These are phyloP conservation scores for Belgica antarctica DNA, from an alignment of 2,888 invertebrate species.

Conservation along the genomic window DNA sequence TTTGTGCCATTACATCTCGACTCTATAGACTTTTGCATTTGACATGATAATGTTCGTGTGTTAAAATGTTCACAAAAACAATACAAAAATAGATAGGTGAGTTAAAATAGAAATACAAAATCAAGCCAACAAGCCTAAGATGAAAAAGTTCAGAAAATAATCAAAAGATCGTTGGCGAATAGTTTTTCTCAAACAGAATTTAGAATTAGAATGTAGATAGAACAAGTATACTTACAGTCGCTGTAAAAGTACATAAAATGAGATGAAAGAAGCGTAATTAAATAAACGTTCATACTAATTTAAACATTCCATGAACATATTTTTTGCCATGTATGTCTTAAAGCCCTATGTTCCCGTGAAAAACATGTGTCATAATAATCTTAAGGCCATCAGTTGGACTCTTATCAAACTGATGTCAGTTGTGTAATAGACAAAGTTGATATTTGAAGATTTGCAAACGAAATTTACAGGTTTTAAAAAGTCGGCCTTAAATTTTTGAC, in stretches of 20 bases:
- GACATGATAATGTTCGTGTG: too few species aligned
- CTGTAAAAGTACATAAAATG: conserved; percentile 39
- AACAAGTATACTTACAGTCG: conserved; percentile 15
- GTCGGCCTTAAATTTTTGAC: conserved; percentile 30
- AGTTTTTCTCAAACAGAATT: too few species aligned
- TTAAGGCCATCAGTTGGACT: background rate
- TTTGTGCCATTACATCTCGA: too few species aligned
- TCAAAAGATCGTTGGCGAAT: too few species aligned
- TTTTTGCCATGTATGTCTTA: conserved; percentile 15
- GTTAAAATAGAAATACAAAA: too few species aligned
- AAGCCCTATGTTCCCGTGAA: conserved; percentile 4
- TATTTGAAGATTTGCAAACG: background rate
- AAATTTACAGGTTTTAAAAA: conserved; percentile 37
- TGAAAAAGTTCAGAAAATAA: too few species aligned
- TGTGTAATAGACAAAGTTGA: background rate
- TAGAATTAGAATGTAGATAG: conserved; percentile 8
- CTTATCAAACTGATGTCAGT: background rate
- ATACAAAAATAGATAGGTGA: too few species aligned
- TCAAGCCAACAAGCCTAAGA: too few species aligned
- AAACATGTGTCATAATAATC: conserved; percentile 28
- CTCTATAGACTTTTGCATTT: too few species aligned
- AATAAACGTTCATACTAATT: background rate
- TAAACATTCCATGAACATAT: conserved; percentile 24
- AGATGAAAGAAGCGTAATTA: background rate
- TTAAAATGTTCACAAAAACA: too few species aligned